Conservation (phyloP, 2,888 invertebrate genomes). For the Plusia festucae region DNA sequence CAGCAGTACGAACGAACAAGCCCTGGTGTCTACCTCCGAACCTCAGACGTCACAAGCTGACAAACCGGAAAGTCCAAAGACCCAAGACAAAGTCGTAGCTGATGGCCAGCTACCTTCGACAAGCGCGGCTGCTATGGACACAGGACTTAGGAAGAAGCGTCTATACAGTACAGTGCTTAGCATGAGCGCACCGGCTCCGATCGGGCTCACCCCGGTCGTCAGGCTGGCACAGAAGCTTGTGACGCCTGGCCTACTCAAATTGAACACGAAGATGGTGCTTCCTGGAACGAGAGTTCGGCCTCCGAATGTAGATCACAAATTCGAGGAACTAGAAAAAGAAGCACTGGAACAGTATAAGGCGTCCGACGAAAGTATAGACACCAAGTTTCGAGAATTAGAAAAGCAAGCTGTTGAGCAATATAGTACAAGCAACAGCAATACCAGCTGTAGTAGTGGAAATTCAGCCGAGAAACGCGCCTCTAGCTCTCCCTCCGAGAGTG, state of each 20-base stretch:
- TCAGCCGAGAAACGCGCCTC: conserved; percentile 76
- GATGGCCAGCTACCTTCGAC: conserved; percentile 78
- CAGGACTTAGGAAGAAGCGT: conserved; percentile 79
- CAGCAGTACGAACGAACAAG: conserved; percentile 51
- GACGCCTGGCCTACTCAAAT: conserved; percentile 80
- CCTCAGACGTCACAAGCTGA: conserved; percentile 56
- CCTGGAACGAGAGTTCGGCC: conserved; percentile 74
- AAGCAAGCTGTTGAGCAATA: conserved; percentile 92
- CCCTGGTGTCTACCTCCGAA: conserved; percentile 51
- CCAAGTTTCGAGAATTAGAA: conserved; percentile 90
- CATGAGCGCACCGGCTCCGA: conserved; percentile 79
- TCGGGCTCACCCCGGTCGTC: conserved; percentile 72
- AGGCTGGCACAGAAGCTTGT: conserved; percentile 79
- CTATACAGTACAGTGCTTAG: conserved; percentile 88
- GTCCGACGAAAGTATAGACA: conserved; percentile 89
- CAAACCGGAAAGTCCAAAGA: conserved; percentile 61
- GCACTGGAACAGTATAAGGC: conserved; percentile 90
- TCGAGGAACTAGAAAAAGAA: conserved; percentile 90
- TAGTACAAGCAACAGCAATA: conserved; percentile 86
- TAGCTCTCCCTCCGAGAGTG: conserved; percentile 65
- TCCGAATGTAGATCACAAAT: conserved; percentile 79
- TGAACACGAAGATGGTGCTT: conserved; percentile 81
- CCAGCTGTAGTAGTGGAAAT: conserved; percentile 84
- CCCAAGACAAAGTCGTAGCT: conserved; percentile 64
- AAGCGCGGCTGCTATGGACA: conserved; percentile 74